Percentiles rank a stretch among this genome's conserved stretches.
Evolutionary conservation across 92 coral and sea anemone genomes (phyloP).

Genomic region (Zoanthus gigantus): DNA sequence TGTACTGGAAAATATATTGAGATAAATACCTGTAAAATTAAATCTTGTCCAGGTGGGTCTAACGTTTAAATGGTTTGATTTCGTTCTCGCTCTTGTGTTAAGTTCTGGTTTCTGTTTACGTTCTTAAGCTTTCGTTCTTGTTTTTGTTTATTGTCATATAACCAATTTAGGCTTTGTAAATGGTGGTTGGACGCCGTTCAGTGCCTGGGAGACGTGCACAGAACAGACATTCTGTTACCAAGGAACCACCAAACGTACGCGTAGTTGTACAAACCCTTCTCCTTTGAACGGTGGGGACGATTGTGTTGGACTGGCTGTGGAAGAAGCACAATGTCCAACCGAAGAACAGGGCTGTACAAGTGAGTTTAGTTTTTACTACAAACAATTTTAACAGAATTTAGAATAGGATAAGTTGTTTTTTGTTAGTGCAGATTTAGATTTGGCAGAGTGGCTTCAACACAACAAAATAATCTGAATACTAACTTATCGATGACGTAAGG

Average conservation of each 20-base stretch:
- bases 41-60: constrained; percentile 75
- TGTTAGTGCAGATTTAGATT: no score
- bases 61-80: not conserved
- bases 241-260: constrained; percentile 72
- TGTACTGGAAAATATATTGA: constrained; percentile 67
- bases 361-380: constrained; percentile 27
- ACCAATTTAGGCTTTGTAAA: constrained; percentile 75
- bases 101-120: not conserved
- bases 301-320: constrained; percentile 80
- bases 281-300: constrained; percentile 88
- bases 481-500: no score
- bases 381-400: no score
- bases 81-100: not conserved
- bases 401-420: no score
- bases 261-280: constrained; percentile 88
- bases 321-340: constrained; percentile 80
- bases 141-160: not conserved
- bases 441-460: no score
- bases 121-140: no score
- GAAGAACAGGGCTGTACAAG: constrained; percentile 85
- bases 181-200: constrained; percentile 91
- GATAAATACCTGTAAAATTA: constrained; percentile 66
- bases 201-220: constrained; percentile 80
- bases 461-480: no score
- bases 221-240: constrained; percentile 77